Conservation (phyloP, 2,113 vertebrate genomes). For the Panthera uncia region DNA sequence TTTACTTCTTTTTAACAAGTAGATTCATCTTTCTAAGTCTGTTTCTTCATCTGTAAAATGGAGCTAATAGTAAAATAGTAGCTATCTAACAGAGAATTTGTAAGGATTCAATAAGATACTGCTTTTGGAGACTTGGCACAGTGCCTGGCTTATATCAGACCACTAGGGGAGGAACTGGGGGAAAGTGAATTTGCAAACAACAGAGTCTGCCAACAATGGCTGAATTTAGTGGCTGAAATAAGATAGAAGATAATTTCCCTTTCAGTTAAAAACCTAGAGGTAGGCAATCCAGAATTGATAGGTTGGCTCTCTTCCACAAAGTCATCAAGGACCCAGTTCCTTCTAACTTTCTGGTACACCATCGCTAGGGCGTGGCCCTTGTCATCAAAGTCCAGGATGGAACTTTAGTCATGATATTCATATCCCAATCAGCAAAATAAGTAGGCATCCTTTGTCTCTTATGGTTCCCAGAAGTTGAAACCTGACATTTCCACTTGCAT, state of each 20-base stretch:
- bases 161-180: background rate
- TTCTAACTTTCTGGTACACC: background rate
- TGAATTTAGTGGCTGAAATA: slow-evolving; percentile 10
- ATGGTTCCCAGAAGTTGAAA: background rate
- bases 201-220: background rate
- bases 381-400: background rate
- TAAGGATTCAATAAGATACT: background rate
- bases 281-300: background rate
- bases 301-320: background rate
- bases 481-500: background rate
- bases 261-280: background rate
- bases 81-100: background rate
- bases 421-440: background rate
- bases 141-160: background rate
- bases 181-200: background rate
- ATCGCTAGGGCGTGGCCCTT: background rate
- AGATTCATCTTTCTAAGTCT: background rate
- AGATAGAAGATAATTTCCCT: background rate
- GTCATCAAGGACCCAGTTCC: background rate
- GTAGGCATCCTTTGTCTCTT: background rate
- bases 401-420: background rate
- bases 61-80: background rate
- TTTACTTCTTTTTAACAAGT: slow-evolving; percentile 23
- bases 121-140: background rate
- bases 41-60: slow-evolving; percentile 24